A percentile compares a stretch with the other conserved stretches of the same genome.
Evolutionary conservation across 2,797 vertebrate genomes (phyloP).

Genomic region (Ispidina picta): DNA sequence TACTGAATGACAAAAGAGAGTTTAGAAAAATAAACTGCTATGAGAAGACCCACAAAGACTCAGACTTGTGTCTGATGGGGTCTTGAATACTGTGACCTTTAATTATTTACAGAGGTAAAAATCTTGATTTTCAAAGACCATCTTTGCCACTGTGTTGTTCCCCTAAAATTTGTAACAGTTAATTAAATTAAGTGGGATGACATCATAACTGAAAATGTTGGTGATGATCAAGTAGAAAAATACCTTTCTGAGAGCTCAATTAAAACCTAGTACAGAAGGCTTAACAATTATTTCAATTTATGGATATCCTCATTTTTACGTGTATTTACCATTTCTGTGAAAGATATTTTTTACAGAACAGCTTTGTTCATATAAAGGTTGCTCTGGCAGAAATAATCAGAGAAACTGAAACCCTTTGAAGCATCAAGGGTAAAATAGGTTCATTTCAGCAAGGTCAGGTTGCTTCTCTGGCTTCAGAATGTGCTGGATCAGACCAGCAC

Average conservation of each 20-base stretch:
- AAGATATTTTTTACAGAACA: neutral
- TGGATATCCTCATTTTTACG: neutral
- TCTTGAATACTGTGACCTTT: neutral
- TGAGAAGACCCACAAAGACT: neutral
- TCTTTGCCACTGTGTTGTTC: neutral
- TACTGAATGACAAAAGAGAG: neutral
- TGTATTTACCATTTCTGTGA: neutral
- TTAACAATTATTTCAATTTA: slow-evolving; percentile 8
- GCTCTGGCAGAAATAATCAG: neutral
- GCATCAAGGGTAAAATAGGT: neutral
- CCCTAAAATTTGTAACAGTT: neutral
- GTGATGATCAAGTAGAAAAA: neutral
- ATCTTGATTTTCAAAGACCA: neutral
- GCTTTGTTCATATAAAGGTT: neutral
- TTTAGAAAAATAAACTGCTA: neutral
- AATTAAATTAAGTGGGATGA: neutral
- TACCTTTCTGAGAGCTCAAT: neutral
- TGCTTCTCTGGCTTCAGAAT: neutral
- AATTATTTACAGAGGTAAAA: neutral
- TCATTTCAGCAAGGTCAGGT: slow-evolving; percentile 4
- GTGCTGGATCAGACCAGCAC: neutral
- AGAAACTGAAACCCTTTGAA: slow-evolving; percentile 18
- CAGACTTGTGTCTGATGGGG: neutral
- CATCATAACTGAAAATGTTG: neutral
- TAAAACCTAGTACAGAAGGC: neutral